phyloP scores from a whole-genome alignment of 1,140 invertebrate species.

The Drosophila micromelanica region DNA sequence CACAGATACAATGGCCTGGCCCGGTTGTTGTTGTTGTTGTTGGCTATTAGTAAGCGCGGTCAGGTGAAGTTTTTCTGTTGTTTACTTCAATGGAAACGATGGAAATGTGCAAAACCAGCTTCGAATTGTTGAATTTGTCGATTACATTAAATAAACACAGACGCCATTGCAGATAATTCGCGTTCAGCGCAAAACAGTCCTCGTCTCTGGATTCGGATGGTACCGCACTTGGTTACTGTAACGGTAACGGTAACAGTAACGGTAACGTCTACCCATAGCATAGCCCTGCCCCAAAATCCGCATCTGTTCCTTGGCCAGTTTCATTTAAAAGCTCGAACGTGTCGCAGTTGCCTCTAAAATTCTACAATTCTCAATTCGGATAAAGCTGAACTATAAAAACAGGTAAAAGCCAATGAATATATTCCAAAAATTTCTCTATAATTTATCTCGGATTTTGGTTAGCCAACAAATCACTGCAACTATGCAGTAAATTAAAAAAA shows the following conservation, averaged over 20 bases:
- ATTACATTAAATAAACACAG: slow-evolving; percentile 78
- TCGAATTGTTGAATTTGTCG: slow-evolving; percentile 55
- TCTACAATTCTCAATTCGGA: background rate
- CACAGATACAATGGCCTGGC: slow-evolving; percentile 41
- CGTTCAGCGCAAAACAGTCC: slow-evolving; percentile 50
- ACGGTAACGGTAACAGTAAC: background rate
- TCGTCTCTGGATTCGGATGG: slow-evolving; percentile 33
- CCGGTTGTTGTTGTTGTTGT: too few relatives aligned
- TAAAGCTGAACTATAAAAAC: background rate
- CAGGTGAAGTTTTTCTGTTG: slow-evolving; percentile 23
- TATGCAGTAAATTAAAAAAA: slow-evolving; percentile 12
- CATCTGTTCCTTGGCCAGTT: slow-evolving; percentile 8
- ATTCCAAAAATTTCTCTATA: too few relatives aligned
- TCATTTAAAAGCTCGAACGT: slow-evolving; percentile 17
- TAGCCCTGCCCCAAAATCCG: background rate
- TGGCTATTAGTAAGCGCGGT: background rate
- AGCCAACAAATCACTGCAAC: slow-evolving; percentile 22
- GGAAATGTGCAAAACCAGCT: slow-evolving; percentile 64
- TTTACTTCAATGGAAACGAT: slow-evolving; percentile 54
- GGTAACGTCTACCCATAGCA: background rate
- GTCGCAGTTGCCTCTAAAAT: slow-evolving; percentile 13
- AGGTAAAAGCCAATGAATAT: too few relatives aligned
- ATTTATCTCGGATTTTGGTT: slow-evolving; percentile 1
- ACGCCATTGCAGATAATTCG: slow-evolving; percentile 56
- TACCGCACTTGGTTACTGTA: slow-evolving; percentile 19